phyloP scores from a whole-genome alignment of 2,113 vertebrate species.

The Kryptolebias marmoratus region DNA sequence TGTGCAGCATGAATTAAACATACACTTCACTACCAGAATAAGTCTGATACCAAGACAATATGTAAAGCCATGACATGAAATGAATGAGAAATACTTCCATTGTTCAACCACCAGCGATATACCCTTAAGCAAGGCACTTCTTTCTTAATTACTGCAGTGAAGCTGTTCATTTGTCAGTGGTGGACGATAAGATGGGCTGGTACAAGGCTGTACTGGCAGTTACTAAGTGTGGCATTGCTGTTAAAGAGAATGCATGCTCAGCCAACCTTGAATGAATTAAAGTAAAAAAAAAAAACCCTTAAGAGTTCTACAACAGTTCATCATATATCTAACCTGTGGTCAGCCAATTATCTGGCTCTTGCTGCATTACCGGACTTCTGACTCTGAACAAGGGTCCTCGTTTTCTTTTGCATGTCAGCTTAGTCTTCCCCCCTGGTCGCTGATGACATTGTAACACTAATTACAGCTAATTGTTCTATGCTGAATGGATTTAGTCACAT shows the following conservation, averaged over 20 bases:
- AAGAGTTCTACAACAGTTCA: slow-evolving; percentile 49
- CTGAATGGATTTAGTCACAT: slow-evolving; percentile 78
- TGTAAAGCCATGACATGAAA: slow-evolving; percentile 57
- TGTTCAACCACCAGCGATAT: slow-evolving; percentile 30
- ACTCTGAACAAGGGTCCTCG: slow-evolving; percentile 63
- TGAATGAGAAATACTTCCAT: slow-evolving; percentile 50
- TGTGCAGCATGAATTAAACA: slow-evolving; percentile 68
- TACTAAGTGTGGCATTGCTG: slow-evolving; percentile 38
- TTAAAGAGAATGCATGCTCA: slow-evolving; percentile 49
- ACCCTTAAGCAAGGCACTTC: slow-evolving; percentile 65
- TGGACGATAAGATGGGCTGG: slow-evolving; percentile 38
- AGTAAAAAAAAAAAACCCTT: not conserved
- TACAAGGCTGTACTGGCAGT: slow-evolving; percentile 47
- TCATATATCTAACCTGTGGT: slow-evolving; percentile 67
- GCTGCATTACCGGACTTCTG: slow-evolving; percentile 60
- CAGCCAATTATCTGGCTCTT: slow-evolving; percentile 69
- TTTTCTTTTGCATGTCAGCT: slow-evolving; percentile 64
- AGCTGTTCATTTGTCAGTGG: slow-evolving; percentile 57
- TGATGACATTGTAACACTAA: slow-evolving; percentile 81
- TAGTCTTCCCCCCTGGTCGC: slow-evolving; percentile 70
- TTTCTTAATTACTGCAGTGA: slow-evolving; percentile 59
- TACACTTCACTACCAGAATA: slow-evolving; percentile 45
- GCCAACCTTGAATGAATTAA: slow-evolving; percentile 45
- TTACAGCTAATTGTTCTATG: slow-evolving; percentile 78
- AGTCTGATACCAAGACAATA: slow-evolving; percentile 58